Base-by-base conservation (phyloP, 2,888 invertebrate genomes). In the Heteromyza rotundicornis region DNA sequence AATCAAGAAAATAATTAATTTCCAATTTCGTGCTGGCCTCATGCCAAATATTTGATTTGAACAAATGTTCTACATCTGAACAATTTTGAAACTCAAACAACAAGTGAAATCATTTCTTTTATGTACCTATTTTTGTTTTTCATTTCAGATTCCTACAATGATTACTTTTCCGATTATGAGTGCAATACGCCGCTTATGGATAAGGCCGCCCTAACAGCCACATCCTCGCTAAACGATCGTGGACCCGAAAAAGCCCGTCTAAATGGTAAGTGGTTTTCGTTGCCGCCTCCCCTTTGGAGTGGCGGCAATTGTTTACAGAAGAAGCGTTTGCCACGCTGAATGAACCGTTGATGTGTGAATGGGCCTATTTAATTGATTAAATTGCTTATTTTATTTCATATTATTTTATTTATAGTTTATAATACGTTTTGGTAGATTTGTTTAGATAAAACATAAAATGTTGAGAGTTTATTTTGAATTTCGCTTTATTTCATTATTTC, bases 181-280 rank as follows among this genome's bases (percentile, higher is more conserved):
- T 95, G 95, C 82, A 92, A 91, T 80, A 87, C 88, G 73, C 91
- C 94, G 10, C 84, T 95, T 62, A 85, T 95, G 78, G 89, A 90
- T 19, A 87, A 84, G 73, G 89, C 94, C 65, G 88, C 86, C 64
- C 82, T 95, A 68, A 89, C 87, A 65, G 94, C 95, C 24, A 94
- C 95, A 47, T 92, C 94, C 17, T 90, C 89, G 70, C 84, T 94
- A 63, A 86, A 88, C 55, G 92, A 92, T 72, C 87, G 95, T 79
- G 94, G 93, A 63, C 90, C 95, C n/a, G 88, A 91, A 65, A 92
- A 95, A 86, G 94, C 94, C 36, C 87, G 88, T 77, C 85, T 95
- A 73, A 89, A 94, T 86, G 94, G 95, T 95, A 88, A 90, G 89
- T 80, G n/a, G n/a, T n/a, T n/a, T n/a, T n/a, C n/a, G n/a, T n/a